phyloP scores from a whole-genome alignment of 2,888 invertebrate species.

The Meteorus colon region DNA sequence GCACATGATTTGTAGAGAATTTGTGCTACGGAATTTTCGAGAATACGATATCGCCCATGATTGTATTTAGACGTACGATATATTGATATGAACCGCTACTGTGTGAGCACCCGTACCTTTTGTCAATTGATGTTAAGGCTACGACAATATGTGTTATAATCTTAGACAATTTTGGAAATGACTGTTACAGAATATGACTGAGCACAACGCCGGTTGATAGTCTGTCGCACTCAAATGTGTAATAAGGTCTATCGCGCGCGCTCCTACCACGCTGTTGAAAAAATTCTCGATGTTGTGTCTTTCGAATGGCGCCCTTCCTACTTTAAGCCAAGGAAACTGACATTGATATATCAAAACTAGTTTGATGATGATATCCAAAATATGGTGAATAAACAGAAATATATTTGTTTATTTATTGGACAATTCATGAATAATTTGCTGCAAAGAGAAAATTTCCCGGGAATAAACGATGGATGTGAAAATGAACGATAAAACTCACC shows the following conservation, averaged over 20 bases:
- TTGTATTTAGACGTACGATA: not conserved
- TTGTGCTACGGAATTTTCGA: not conserved
- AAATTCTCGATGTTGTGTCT: not conserved
- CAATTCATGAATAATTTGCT: not conserved
- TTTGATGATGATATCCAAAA: not conserved
- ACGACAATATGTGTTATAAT: not conserved
- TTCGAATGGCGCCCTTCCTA: constrained; percentile 27
- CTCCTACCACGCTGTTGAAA: constrained; percentile 20
- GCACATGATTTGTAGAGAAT: not conserved
- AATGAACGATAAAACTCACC: constrained; percentile 81
- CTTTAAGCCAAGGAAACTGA: not conserved
- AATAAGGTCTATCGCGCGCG: constrained; percentile 1
- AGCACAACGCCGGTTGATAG: constrained; percentile 13
- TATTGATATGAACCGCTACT: not conserved
- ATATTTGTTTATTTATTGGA: not conserved
- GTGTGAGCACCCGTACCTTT: not conserved
- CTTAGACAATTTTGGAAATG: not conserved
- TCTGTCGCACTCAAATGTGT: not conserved
- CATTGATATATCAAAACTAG: not conserved
- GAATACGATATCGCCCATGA: not conserved
- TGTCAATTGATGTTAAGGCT: not conserved
- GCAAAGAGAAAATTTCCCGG: constrained; percentile 73
- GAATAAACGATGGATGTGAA: constrained; percentile 80
- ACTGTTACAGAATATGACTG: not conserved
- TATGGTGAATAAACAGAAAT: not conserved